A percentile compares a stretch with the other conserved stretches of the same genome.
phyloP scores from a whole-genome alignment of 2,888 invertebrate species.

The Andrena minutula region DNA sequence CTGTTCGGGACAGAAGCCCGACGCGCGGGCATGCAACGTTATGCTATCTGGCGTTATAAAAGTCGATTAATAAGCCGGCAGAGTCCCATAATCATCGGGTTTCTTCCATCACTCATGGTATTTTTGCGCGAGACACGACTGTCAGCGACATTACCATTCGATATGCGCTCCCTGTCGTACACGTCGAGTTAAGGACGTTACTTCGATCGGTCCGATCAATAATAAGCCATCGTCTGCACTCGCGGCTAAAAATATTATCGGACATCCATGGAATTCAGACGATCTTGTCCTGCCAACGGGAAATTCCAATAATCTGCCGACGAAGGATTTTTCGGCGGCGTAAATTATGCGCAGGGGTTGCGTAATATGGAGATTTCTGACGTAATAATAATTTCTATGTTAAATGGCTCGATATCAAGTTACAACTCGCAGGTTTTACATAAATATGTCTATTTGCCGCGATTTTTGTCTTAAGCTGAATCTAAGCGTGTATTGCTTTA shows the following conservation, averaged over 20 bases:
- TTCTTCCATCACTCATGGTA: conserved; percentile 23
- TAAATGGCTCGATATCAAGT: too few relatives aligned
- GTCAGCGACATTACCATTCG: conserved; percentile 37
- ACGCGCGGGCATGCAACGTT: background rate
- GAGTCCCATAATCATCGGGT: conserved; percentile 41
- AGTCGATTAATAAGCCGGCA: conserved; percentile 34
- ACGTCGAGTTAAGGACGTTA: conserved; percentile 34
- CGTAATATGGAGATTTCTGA: too few relatives aligned
- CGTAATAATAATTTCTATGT: too few relatives aligned
- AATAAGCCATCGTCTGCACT: conserved; percentile 10
- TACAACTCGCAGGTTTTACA: too few relatives aligned
- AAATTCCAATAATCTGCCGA: background rate
- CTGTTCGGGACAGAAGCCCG: background rate
- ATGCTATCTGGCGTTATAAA: background rate
- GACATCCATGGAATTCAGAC: background rate
- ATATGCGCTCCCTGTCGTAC: conserved; percentile 30
- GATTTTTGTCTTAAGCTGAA: too few relatives aligned
- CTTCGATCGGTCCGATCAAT: conserved; percentile 31
- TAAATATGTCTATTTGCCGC: too few relatives aligned
- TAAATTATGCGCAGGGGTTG: too few relatives aligned
- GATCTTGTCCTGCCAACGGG: background rate
- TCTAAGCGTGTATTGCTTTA: too few relatives aligned
- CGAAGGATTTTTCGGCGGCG: too few relatives aligned
- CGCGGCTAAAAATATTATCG: conserved; percentile 11
- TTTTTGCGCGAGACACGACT: conserved; percentile 40